Conservation (phyloP, 2,113 vertebrate species). For the Calidris pygmaea region DNA sequence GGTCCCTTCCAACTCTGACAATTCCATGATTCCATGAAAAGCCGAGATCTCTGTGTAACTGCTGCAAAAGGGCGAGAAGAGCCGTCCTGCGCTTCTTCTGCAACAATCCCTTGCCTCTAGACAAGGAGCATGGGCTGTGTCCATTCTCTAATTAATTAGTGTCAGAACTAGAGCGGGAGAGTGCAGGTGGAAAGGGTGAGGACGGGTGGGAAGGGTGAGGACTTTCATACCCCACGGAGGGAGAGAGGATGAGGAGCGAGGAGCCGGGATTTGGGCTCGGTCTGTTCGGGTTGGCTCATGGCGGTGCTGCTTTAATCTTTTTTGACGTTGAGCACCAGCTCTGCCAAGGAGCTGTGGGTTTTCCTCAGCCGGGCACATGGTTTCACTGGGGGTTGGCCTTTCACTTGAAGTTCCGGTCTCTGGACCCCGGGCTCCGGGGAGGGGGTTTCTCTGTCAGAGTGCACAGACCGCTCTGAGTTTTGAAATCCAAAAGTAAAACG, state of each 20-base stretch:
- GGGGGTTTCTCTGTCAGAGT: neutral
- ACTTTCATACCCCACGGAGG: rapidly evolving
- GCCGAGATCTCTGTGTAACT: rapidly evolving
- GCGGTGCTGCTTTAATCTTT: neutral
- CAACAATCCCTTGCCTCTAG: rapidly evolving
- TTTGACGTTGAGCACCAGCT: neutral
- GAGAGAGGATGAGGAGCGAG: neutral
- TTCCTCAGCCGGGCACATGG: rapidly evolving
- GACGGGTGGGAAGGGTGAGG: neutral
- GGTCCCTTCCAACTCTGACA: too few species aligned
- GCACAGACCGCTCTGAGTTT: rapidly evolving
- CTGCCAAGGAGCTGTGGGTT: neutral
- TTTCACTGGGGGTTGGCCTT: rapidly evolving
- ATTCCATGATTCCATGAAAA: too few species aligned
- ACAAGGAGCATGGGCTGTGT: rapidly evolving
- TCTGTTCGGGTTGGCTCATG: neutral
- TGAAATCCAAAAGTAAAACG: neutral
- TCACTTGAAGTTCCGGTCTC: neutral
- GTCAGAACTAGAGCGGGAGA: rapidly evolving
- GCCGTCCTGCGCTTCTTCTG: neutral
- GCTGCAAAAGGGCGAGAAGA: too few species aligned
- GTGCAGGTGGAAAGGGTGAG: neutral
- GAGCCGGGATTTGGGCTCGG: neutral
- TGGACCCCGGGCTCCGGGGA: rapidly evolving
- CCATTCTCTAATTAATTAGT: rapidly evolving